Percentiles rank a stretch among this genome's conserved stretches.
These are phyloP conservation scores for Paramisgurnus dabryanus DNA, from an alignment of 2,113 vertebrate genomes.

Conservation along the genomic window DNA sequence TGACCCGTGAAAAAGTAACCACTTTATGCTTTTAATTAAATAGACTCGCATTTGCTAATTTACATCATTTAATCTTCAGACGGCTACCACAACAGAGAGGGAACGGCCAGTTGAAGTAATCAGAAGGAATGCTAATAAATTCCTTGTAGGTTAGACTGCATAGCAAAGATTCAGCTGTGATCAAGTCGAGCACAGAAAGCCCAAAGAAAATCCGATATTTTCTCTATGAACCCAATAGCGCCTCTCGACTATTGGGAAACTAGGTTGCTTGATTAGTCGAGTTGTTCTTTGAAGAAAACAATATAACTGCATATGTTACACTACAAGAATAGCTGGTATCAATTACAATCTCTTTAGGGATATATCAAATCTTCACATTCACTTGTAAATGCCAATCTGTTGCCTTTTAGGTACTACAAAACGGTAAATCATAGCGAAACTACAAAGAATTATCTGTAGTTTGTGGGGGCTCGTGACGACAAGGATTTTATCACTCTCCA, in stretches of 20 bases:
- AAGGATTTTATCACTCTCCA: constrained; percentile 42
- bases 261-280: constrained; percentile 38
- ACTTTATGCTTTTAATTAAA: constrained; percentile 46
- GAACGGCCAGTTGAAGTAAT: constrained; percentile 63
- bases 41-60: constrained; percentile 62
- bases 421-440: constrained; percentile 83
- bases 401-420: constrained; percentile 84
- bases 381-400: constrained; percentile 48
- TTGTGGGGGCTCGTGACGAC: constrained; percentile 26
- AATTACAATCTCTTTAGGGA: constrained; percentile 38
- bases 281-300: constrained; percentile 56
- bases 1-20: constrained; percentile 29
- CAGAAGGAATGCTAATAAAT: constrained; percentile 60
- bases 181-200: constrained; percentile 10
- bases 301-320: constrained; percentile 23
- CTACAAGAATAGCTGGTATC: constrained; percentile 43
- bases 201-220: constrained; percentile 55
- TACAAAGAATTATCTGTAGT: constrained; percentile 31
- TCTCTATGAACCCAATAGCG: constrained; percentile 21
- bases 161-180: constrained; percentile 45
- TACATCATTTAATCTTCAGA: constrained; percentile 59
- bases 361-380: constrained; percentile 47
- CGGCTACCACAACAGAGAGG: constrained; percentile 70
- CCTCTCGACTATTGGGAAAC: constrained; percentile 33
- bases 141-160: constrained; percentile 63